Evolutionary conservation across 2,888 invertebrate species (phyloP), one percentile per base, ranked within the genome.

Genomic region (Craniophora ligustri): DNA sequence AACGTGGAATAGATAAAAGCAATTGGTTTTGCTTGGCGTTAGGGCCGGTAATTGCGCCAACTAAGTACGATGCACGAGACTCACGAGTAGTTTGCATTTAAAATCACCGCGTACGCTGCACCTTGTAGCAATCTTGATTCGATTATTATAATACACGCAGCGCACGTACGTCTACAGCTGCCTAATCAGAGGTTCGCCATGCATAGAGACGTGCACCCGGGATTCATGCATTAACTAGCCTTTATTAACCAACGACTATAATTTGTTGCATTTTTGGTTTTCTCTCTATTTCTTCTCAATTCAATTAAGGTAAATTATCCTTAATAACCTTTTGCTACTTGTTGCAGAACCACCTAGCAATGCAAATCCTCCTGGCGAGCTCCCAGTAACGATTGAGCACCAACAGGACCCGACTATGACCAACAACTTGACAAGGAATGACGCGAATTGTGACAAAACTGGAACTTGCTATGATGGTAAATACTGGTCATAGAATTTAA

Each of bases 391-490:
- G 10, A 95, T 97, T 81, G 97, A 97, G 65, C 95, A 96, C 45
- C 96, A 96, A 42, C 96, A 96, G 87, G 97, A 97, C 82, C 94
- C 96, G 4, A 95, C 89, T 60, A 79, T 96, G 67, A 76, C 88
- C 14, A 97, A 95, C 86, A 97, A 97, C 81, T 87, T 96, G 73
- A 96, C 97, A 3, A 95, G 96, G 72, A 95, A 95, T 76, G 97
- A 97, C 82, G 96, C 97, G 42, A 98, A 98, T 89, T 98, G 98
- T 86, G 98, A 98, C 90, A 97, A 98, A 83, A 98, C 98, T 48
- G 98, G 98, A 84, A 98, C 98, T 68, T 98, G 98, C 84, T 98
- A 98, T 82, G 98, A 98, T 89, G 98, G 98, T 98, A 94, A 94
- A 89, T 71, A 14, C 32, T n/a, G 18, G 26, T 7, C 36, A 15